A percentile compares a stretch with the other conserved stretches of the same genome.
Evolutionary conservation across 1,140 invertebrate species (phyloP).

Genomic region (Hylaeus volcanicus): DNA sequence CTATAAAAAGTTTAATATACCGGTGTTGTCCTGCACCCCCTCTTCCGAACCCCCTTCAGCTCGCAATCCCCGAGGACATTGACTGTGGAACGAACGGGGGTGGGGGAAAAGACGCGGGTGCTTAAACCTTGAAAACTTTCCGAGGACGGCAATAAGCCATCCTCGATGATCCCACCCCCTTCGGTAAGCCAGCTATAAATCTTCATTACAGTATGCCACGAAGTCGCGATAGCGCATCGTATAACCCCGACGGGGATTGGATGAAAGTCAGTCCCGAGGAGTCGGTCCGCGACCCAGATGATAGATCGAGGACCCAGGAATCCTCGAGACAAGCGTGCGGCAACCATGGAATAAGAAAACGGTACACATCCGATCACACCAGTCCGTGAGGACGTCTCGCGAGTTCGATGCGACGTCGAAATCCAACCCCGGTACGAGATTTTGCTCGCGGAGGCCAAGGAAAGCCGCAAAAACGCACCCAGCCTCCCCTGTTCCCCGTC

Average conservation of each 20-base stretch:
- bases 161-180: conserved; percentile 62
- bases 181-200: conserved; percentile 70
- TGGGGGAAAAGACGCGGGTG: conserved; percentile 22
- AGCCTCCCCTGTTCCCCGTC: not conserved
- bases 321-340: not conserved
- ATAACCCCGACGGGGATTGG: conserved; percentile 45
- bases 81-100: conserved; percentile 5
- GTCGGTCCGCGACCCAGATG: conserved; percentile 45
- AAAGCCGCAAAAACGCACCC: conserved; percentile 36
- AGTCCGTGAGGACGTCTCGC: conserved; percentile 33
- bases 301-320: conserved; percentile 49
- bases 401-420: conserved; percentile 50
- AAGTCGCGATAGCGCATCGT: conserved; percentile 49
- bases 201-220: conserved; percentile 72
- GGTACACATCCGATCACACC: too few relatives aligned
- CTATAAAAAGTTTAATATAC: conserved; percentile 72
- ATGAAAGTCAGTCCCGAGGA: conserved; percentile 48
- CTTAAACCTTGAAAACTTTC: conserved; percentile 68
- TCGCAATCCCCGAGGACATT: conserved; percentile 21
- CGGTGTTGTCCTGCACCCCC: conserved; percentile 47
- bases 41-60: not conserved
- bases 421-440: conserved; percentile 46
- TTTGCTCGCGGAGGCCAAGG: conserved; percentile 20
- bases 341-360: too few relatives aligned
- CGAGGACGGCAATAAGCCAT: conserved; percentile 70